Conservation (phyloP, 2,888 invertebrate genomes). For the Conchocele bisecta region DNA sequence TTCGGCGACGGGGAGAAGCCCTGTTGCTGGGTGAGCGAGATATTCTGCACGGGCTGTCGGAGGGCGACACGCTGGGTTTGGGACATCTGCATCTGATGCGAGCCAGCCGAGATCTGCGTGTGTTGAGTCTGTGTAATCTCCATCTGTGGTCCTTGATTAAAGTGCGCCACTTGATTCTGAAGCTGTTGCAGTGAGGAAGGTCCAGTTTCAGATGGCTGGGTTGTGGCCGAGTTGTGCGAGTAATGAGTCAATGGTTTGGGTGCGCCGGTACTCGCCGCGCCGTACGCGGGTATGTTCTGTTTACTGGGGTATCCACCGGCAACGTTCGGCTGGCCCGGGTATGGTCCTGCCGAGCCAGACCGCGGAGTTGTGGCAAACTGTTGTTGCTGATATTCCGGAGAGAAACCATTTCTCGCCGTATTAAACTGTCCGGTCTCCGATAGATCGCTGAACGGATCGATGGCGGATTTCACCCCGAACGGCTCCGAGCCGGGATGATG, state of each 20-base stretch:
- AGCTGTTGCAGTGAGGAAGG: constrained; percentile 77
- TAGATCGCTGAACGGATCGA: constrained; percentile 59
- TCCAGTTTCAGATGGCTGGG: constrained; percentile 53
- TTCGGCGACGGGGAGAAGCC: constrained; percentile 64
- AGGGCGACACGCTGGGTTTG: constrained; percentile 79
- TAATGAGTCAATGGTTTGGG: constrained; percentile 81
- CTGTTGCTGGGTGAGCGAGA: constrained; percentile 77
- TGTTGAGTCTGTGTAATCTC: constrained; percentile 93
- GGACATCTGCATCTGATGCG: constrained; percentile 75
- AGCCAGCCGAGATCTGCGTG: constrained; percentile 83
- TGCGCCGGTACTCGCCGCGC: constrained; percentile 57
- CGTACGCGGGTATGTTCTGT: constrained; percentile 37
- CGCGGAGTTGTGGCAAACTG: constrained; percentile 34
- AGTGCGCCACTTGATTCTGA: constrained; percentile 85
- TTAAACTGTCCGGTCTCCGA: constrained; percentile 48
- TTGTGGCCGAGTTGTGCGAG: constrained; percentile 65
- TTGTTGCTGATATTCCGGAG: constrained; percentile 28
- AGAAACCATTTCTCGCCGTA: constrained; percentile 49
- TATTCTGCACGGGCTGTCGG: constrained; percentile 85
- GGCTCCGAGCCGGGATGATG: constrained; percentile 58
- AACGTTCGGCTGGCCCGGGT: constrained; percentile 20
- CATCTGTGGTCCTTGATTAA: constrained; percentile 90
- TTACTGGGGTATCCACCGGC: constrained; percentile 54
- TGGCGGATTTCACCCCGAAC: constrained; percentile 71
- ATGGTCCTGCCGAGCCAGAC: constrained; percentile 16